Percentiles rank a stretch among this genome's conserved stretches.
These are phyloP conservation scores for Cydia fagiglandana DNA, from an alignment of 1,140 invertebrate genomes.

Conservation along the genomic window DNA sequence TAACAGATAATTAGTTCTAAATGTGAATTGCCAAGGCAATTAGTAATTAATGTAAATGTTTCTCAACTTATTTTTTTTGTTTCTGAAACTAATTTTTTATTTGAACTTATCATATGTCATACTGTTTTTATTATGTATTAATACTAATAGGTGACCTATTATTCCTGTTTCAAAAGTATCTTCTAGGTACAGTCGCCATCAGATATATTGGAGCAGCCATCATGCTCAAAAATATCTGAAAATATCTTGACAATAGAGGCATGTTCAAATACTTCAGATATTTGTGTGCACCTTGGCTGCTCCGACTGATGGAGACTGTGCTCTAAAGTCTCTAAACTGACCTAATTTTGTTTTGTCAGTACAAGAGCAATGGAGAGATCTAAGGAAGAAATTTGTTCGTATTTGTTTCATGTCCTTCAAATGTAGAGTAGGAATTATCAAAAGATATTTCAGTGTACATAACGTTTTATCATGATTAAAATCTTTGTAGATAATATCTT, in stretches of 20 bases:
- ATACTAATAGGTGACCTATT: too few species aligned
- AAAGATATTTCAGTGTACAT: not conserved
- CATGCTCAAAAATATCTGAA: too few species aligned
- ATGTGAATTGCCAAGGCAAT: not conserved
- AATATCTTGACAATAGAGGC: too few species aligned
- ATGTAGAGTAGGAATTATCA: constrained; percentile 11
- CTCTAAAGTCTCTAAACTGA: too few species aligned
- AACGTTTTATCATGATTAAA: not conserved
- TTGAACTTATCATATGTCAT: not conserved
- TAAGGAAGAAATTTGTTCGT: not conserved
- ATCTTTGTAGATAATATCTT: not conserved
- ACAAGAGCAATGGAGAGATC: too few species aligned
- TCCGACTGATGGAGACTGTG: too few species aligned
- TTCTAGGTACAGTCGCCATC: too few species aligned
- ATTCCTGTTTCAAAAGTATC: too few species aligned
- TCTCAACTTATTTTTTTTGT: not conserved
- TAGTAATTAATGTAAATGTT: not conserved
- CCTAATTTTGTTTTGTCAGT: too few species aligned
- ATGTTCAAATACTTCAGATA: too few species aligned
- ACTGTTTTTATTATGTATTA: not conserved
- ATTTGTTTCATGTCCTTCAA: not conserved
- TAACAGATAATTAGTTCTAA: not conserved
- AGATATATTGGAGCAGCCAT: too few species aligned
- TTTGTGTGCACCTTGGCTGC: too few species aligned
- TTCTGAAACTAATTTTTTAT: not conserved